A percentile compares a stretch with the other conserved stretches of the same genome.
Conservation (phyloP, 2,797 vertebrate genomes). For the Pangasius macronema region DNA sequence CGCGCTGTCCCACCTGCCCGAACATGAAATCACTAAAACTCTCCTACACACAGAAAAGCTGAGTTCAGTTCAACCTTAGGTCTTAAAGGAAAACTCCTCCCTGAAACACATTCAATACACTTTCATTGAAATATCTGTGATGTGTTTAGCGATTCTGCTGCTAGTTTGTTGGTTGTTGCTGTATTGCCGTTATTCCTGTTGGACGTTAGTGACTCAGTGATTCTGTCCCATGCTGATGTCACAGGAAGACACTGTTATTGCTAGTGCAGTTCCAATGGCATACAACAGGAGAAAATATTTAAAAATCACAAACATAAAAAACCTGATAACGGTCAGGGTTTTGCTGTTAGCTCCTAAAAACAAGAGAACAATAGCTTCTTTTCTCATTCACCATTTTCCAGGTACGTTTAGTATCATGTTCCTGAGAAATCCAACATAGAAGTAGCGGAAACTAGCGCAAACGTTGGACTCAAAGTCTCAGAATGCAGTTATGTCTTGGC, state of each 20-base stretch:
- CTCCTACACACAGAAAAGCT: not conserved
- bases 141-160: not conserved
- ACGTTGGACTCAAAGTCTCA: not conserved
- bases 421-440: not conserved
- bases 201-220: not conserved
- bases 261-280: too few species aligned
- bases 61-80: not conserved
- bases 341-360: too few species aligned
- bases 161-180: not conserved
- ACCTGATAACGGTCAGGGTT: too few species aligned
- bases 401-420: not conserved
- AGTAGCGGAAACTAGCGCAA: not conserved
- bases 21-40: not conserved
- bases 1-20: conserved; percentile 54
- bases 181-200: not conserved
- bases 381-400: too few species aligned
- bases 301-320: too few species aligned
- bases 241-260: not conserved
- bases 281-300: too few species aligned
- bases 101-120: not conserved
- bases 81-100: not conserved
- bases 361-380: too few species aligned
- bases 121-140: not conserved
- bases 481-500: too few species aligned
- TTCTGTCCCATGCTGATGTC: not conserved